A percentile compares a stretch with the other conserved stretches of the same genome.
phyloP scores from a whole-genome alignment of 2,888 invertebrate species.

The Sepioteuthis lessoniana region DNA sequence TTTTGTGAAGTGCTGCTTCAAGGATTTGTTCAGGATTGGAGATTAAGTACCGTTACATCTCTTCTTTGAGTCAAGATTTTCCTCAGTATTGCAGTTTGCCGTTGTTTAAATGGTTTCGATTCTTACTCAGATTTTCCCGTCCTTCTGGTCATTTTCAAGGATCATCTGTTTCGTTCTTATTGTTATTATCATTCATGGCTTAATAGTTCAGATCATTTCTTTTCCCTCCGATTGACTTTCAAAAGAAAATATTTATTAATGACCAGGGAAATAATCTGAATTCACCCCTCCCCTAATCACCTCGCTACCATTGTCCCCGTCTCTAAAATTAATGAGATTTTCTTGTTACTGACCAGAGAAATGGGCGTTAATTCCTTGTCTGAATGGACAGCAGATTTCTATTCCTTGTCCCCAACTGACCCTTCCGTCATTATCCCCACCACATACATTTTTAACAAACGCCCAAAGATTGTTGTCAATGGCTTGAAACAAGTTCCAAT shows the following conservation, averaged over 20 bases:
- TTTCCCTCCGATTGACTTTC: background rate
- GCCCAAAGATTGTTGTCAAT: background rate
- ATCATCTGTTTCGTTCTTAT: background rate
- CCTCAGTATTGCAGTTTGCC: too few relatives aligned
- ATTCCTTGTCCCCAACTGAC: background rate
- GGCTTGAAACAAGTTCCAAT: background rate
- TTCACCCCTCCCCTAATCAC: background rate
- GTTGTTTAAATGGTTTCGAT: too few relatives aligned
- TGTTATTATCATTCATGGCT: background rate
- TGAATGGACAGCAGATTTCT: background rate
- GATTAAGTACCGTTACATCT: too few relatives aligned
- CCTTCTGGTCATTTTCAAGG: too few relatives aligned
- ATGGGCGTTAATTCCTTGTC: background rate
- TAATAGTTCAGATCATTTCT: background rate
- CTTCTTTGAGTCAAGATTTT: too few relatives aligned
- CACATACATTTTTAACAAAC: background rate
- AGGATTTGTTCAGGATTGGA: too few relatives aligned
- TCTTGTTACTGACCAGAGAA: background rate
- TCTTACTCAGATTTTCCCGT: too few relatives aligned
- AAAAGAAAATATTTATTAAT: background rate
- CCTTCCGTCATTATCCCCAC: background rate
- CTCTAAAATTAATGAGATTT: background rate
- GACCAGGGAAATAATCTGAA: background rate
- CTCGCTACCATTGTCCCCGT: background rate
- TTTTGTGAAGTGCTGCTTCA: too few relatives aligned